Evolutionary conservation across 2,113 vertebrate species (phyloP), one percentile per base, ranked within the genome.

Genomic region (Podarcis cretensis): DNA sequence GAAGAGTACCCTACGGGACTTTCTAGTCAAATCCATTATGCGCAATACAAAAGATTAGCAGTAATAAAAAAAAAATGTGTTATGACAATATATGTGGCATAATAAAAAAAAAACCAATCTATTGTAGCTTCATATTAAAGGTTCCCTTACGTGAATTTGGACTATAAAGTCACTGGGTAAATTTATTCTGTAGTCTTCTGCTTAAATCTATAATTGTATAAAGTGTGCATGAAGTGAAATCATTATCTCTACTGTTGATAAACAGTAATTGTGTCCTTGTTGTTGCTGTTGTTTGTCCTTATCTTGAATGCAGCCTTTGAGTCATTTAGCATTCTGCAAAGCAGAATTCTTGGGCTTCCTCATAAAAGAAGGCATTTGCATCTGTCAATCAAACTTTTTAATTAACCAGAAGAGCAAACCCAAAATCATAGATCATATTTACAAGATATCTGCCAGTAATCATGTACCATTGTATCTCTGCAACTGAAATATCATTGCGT

Each of bases 391-490:
- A 92, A 93, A 90, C 71, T 43, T 40, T 16, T 88, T 92, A 89
- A 94, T 94, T 91, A 92, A 83, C 87, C 91, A 21, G 25, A 92
- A 94, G 82, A 59, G 65, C 9, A 63, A 35, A 10, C 3, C 0
- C 73, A 88, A 6, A 87, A 87, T 95, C 87, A 96, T 96, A 96
- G 95, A 96, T 97, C 90, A 96, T 94, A 85, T 94, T 96, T 96
- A 89, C 25, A 84, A 94, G 91, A 84, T 66, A 91, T 73, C 73
- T 95, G 94, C 94, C 94, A 95, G 94, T 96, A 92, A 95, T 95
- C 92, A 96, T 96, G 86, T 94, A 54, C 9, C 35, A 75, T 9
- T 9, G 48, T 96, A 93, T 96, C 95, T 91, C 92, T 88, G 86
- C 79, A 95, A 92, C 90, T 88, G 71, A 97, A 95, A 96, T 94